Conservation (phyloP, 1,140 invertebrate species). For the Temnothorax curvispinosus region DNA sequence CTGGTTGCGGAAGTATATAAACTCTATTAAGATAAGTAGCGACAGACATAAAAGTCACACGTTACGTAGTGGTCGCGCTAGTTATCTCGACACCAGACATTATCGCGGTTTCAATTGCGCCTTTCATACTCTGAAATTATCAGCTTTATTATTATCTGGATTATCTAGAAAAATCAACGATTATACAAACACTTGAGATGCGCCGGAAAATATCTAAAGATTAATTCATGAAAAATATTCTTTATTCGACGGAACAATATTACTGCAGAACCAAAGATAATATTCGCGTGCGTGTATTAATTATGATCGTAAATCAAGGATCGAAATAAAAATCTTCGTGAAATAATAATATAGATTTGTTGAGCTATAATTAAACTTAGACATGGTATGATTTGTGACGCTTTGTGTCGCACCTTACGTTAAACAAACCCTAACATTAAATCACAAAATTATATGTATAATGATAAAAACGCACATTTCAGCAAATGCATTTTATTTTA, state of each 20-base stretch:
- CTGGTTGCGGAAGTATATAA: not conserved
- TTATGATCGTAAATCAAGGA: not conserved
- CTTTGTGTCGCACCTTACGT: not conserved
- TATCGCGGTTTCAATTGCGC: slow-evolving; percentile 1
- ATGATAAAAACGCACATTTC: not conserved
- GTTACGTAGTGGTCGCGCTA: not conserved
- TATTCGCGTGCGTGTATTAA: not conserved
- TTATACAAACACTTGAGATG: not conserved
- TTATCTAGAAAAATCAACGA: not conserved
- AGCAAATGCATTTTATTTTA: not conserved
- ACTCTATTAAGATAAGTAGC: slow-evolving; percentile 27
- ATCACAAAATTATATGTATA: not conserved
- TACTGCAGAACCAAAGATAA: not conserved
- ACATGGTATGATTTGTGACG: not conserved
- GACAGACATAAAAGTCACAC: slow-evolving; percentile 12
- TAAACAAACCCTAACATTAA: not conserved
- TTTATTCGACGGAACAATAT: not conserved
- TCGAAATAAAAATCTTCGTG: not conserved
- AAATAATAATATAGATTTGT: not conserved
- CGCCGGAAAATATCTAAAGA: not conserved
- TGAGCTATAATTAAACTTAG: not conserved
- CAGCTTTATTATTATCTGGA: not conserved
- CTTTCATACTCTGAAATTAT: not conserved
- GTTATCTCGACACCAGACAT: slow-evolving; percentile 10
- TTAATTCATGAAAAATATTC: not conserved